Evolutionary conservation across 2,888 invertebrate species (phyloP).

Genomic region (Eristalis intricaria): DNA sequence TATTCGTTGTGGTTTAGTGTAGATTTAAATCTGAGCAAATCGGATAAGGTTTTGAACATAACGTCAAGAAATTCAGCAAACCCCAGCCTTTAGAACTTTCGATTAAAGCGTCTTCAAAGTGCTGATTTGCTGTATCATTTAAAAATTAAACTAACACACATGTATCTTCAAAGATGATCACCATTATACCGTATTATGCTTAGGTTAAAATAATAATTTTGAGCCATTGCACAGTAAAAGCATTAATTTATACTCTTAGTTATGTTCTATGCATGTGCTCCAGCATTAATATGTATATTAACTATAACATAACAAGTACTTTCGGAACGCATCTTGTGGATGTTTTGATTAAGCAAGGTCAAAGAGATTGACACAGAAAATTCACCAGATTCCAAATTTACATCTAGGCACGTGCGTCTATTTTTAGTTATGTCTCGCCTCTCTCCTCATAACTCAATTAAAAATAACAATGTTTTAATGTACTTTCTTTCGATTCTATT

Average conservation of each 20-base stretch:
- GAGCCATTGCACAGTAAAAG: too few species aligned
- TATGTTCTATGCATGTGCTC: neutral
- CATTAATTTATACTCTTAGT: neutral
- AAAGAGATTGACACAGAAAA: neutral
- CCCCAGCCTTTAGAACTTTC: too few species aligned
- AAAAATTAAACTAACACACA: too few species aligned
- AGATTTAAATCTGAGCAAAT: too few species aligned
- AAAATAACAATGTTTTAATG: neutral
- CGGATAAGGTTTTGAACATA: too few species aligned
- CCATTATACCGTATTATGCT: too few species aligned
- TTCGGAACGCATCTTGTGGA: neutral
- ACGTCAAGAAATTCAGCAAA: too few species aligned
- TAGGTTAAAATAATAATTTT: too few species aligned
- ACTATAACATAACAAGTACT: neutral
- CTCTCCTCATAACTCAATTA: neutral
- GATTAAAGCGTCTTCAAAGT: too few species aligned
- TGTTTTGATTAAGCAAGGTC: neutral
- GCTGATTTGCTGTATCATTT: too few species aligned
- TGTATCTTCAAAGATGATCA: too few species aligned
- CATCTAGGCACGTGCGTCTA: neutral
- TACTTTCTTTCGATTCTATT: constrained; percentile 78
- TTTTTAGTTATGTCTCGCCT: neutral
- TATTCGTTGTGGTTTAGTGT: too few species aligned
- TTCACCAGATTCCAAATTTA: neutral
- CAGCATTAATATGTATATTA: neutral